phyloP scores from a whole-genome alignment of 2,797 vertebrate genomes.

The Mus spretus region DNA sequence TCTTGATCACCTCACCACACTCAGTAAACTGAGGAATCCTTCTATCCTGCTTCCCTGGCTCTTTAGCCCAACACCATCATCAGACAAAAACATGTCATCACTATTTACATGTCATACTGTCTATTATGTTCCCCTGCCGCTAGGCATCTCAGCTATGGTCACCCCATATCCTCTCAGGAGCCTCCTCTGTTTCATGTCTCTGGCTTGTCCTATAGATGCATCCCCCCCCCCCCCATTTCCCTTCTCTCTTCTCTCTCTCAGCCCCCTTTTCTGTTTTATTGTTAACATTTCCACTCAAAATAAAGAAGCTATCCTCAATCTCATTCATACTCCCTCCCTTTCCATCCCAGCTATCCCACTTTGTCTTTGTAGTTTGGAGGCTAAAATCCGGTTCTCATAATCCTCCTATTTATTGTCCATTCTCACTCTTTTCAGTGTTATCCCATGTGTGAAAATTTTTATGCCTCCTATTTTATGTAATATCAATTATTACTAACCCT shows the following conservation, averaged over 20 bases:
- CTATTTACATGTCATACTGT: too few species aligned
- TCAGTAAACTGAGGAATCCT: background rate
- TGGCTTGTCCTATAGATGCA: background rate
- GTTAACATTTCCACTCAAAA: background rate
- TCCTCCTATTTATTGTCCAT: background rate
- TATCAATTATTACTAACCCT: slow-evolving; percentile 7
- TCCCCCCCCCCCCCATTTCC: background rate
- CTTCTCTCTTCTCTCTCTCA: background rate
- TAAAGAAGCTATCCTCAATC: background rate
- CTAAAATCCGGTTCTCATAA: background rate
- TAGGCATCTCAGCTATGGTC: background rate
- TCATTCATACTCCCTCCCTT: background rate
- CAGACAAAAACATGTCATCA: background rate
- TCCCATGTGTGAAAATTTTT: background rate
- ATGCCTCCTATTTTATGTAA: slow-evolving; percentile 6
- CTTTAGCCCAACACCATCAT: too few species aligned
- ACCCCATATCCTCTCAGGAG: background rate
- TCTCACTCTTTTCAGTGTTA: background rate
- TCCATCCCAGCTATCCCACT: background rate
- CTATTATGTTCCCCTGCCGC: background rate
- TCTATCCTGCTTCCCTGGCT: background rate
- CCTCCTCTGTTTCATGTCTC: background rate
- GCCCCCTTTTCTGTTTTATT: background rate
- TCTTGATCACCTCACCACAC: fast-evolving
- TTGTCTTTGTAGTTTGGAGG: background rate